phyloP scores from a whole-genome alignment of 2,113 vertebrate species.

The Sphaerodactylus townsendi region DNA sequence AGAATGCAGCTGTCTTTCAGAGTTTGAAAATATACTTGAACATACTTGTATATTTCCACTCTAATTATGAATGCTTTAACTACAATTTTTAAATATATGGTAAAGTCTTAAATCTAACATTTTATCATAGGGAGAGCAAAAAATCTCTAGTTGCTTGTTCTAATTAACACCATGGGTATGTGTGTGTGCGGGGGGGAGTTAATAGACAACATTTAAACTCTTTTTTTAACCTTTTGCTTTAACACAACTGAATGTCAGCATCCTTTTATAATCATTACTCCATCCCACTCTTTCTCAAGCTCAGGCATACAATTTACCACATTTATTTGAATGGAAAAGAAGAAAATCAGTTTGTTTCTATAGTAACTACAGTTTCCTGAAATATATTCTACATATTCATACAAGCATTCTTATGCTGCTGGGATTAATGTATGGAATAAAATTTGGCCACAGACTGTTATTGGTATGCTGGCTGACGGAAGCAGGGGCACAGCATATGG shows the following conservation, averaged over 20 bases:
- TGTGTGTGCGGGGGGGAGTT: no score
- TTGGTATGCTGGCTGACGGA: no score
- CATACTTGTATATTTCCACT: neutral
- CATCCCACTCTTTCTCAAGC: neutral
- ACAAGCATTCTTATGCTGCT: neutral
- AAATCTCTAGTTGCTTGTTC: neutral
- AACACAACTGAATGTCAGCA: neutral
- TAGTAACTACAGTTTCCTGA: conserved; percentile 7
- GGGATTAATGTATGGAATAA: conserved; percentile 2
- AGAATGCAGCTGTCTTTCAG: neutral
- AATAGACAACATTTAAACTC: neutral
- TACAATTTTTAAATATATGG: neutral
- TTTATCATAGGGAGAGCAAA: neutral
- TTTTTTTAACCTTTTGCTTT: conserved; percentile 8
- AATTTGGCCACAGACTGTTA: no score
- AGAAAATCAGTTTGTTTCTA: conserved; percentile 24
- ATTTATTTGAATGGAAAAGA: accelerated
- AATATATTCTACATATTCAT: conserved; percentile 16
- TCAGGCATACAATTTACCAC: accelerated
- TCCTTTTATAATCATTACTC: neutral
- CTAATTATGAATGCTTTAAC: neutral
- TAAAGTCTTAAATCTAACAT: neutral
- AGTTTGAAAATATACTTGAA: neutral
- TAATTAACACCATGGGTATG: neutral
- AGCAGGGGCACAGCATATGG: no score